Evolutionary conservation across 2,113 vertebrate genomes (phyloP).

Genomic region (Dromaius novaehollandiae): DNA sequence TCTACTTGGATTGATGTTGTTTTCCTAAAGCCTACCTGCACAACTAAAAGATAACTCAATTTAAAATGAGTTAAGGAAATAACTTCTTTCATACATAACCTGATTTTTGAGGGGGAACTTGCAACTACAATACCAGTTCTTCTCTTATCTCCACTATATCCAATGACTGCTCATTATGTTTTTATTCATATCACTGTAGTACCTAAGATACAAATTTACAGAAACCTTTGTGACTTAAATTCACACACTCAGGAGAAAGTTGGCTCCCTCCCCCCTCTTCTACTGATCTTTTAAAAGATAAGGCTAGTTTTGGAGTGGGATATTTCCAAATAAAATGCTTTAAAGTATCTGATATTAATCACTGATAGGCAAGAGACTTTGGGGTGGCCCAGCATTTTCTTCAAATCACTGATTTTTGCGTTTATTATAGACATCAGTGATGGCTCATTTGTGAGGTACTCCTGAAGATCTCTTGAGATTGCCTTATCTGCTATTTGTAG

Average conservation of each 20-base stretch:
- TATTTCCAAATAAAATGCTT: neutral
- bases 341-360: neutral
- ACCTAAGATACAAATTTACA: neutral
- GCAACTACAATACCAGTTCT: neutral
- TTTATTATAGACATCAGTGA: neutral
- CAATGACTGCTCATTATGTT: neutral
- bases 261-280: neutral
- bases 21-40: neutral
- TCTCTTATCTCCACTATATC: neutral
- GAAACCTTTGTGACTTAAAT: neutral
- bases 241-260: neutral
- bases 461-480: neutral
- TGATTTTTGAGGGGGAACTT: neutral
- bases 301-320: neutral
- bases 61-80: neutral
- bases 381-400: neutral
- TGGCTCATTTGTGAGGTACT: neutral
- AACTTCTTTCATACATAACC: neutral
- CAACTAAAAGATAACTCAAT: neutral
- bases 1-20: neutral
- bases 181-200: neutral
- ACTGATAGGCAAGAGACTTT: neutral
- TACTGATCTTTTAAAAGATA: neutral
- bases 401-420: neutral
- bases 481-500: neutral